Evolutionary conservation across 2,797 vertebrate genomes (phyloP).

Genomic region (Scomberomorus guttatus): DNA sequence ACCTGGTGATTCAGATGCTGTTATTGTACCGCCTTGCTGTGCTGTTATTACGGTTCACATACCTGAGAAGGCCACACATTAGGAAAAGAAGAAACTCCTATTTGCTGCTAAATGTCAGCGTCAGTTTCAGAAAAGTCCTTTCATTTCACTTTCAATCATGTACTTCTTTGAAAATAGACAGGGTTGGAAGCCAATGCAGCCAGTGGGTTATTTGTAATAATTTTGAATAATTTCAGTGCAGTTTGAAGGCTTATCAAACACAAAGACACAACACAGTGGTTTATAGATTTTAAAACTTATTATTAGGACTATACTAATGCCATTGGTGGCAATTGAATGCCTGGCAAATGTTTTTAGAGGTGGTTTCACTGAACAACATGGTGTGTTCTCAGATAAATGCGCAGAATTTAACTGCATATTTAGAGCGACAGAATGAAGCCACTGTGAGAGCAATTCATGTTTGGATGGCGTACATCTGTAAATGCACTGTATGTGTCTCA

Average conservation of each 20-base stretch:
- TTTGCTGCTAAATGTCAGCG: conserved; percentile 39
- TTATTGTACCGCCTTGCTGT: conserved; percentile 38
- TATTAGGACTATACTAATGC: not conserved
- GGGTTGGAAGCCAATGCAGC: not conserved
- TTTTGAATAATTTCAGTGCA: not conserved
- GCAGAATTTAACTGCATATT: no score
- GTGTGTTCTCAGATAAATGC: not conserved
- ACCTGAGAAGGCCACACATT: conserved; percentile 19
- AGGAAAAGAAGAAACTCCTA: conserved; percentile 17
- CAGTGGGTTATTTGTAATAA: not conserved
- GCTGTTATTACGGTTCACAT: conserved; percentile 30
- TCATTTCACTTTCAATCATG: conserved; percentile 21
- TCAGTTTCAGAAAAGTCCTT: conserved; percentile 17
- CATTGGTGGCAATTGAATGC: no score
- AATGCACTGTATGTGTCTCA: not conserved
- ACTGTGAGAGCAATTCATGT: conserved; percentile 4
- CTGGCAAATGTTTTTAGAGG: no score
- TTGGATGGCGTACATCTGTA: not conserved
- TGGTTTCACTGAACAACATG: not conserved
- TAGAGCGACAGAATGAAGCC: conserved; percentile 21
- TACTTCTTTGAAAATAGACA: conserved; percentile 17
- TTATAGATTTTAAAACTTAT: not conserved
- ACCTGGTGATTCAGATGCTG: conserved; percentile 45
- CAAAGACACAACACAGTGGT: not conserved
- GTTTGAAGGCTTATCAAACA: conserved; percentile 15